A percentile compares a stretch with the other conserved stretches of the same genome.
Conservation (phyloP, 2,797 vertebrate genomes). For the Pitangus sulphuratus region DNA sequence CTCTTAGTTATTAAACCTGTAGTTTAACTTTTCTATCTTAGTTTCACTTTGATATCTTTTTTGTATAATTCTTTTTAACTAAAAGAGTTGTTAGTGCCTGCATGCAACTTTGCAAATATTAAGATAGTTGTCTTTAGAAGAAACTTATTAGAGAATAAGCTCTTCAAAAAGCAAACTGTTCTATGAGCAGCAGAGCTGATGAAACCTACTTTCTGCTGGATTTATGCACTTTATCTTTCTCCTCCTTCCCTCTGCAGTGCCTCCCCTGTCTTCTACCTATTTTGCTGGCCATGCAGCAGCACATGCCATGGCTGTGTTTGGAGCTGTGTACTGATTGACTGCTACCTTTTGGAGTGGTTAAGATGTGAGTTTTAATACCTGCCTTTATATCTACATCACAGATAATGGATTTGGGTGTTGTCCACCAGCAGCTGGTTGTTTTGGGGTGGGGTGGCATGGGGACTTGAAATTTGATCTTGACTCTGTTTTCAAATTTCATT, state of each 20-base stretch:
- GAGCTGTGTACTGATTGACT: slow-evolving; percentile 52
- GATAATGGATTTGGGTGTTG: background rate
- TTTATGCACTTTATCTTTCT: slow-evolving; percentile 32
- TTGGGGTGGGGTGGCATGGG: background rate
- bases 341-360: slow-evolving; percentile 50
- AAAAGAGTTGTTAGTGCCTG: background rate
- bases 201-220: background rate
- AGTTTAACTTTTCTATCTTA: background rate
- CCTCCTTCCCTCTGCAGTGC: slow-evolving; percentile 57
- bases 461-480: background rate
- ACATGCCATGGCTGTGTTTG: slow-evolving; percentile 32
- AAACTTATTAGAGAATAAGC: background rate
- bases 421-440: background rate
- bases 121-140: background rate
- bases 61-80: background rate
- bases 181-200: background rate
- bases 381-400: background rate
- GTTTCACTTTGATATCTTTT: background rate
- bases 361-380: slow-evolving; percentile 56
- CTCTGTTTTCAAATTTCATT: background rate
- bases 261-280: slow-evolving; percentile 40
- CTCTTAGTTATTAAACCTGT: background rate
- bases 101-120: background rate
- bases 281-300: slow-evolving; percentile 36
- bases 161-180: background rate